Conservation (phyloP, 1,140 invertebrate genomes). For the Geopemphigus sp. region DNA sequence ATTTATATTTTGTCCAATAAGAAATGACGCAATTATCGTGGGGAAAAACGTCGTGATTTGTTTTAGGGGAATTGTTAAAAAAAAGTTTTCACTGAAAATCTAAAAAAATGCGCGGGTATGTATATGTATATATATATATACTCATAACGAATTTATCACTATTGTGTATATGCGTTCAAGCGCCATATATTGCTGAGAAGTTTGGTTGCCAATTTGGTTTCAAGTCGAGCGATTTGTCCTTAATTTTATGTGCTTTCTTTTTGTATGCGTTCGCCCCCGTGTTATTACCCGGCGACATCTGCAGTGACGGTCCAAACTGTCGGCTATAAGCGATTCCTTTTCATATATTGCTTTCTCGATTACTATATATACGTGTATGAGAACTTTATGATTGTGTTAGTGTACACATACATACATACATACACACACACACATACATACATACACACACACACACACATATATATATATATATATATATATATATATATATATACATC, state of each 20-base stretch:
- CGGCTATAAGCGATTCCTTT: constrained; percentile 48
- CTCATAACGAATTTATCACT: constrained; percentile 23
- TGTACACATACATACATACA: background rate
- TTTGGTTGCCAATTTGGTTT: constrained; percentile 39
- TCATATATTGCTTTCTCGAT: constrained; percentile 49
- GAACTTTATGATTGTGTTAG: background rate
- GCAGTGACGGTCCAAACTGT: constrained; percentile 36
- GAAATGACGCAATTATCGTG: background rate
- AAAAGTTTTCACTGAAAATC: constrained; percentile 20
- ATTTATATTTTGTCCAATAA: background rate
- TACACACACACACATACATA: background rate
- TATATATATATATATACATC: background rate
- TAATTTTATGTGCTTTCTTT: constrained; percentile 47
- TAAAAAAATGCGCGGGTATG: background rate
- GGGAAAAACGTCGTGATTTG: background rate
- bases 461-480: background rate
- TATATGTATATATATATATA: background rate
- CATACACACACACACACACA: background rate
- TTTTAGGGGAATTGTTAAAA: background rate
- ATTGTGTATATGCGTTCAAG: background rate
- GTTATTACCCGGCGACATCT: constrained; percentile 44
- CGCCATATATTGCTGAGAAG: background rate
- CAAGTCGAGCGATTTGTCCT: constrained; percentile 21
- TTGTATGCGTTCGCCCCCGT: background rate
- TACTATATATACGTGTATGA: background rate